phyloP scores from a whole-genome alignment of 2,888 invertebrate species.

The Ormyrus pomaceus region DNA sequence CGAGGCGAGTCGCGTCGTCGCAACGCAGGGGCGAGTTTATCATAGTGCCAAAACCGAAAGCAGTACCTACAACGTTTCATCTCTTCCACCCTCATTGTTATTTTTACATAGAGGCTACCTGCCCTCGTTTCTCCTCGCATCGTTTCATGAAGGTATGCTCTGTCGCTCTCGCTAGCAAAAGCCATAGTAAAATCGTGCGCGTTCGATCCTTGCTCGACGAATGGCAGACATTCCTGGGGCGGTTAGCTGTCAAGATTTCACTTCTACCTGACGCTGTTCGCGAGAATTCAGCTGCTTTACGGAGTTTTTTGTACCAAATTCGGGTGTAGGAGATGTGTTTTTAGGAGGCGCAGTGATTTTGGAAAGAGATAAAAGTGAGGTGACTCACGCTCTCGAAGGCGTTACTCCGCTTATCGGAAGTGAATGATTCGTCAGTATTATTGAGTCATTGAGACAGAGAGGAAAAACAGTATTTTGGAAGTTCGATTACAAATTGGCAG shows the following conservation, averaged over 20 bases:
- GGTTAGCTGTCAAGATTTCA: conserved; percentile 44
- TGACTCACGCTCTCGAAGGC: conserved; percentile 25
- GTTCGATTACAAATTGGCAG: too few relatives aligned
- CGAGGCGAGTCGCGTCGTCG: conserved; percentile 1
- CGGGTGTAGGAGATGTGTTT: too few relatives aligned
- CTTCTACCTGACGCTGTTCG: neutral
- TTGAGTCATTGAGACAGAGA: neutral
- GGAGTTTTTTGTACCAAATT: too few relatives aligned
- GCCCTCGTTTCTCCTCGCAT: neutral
- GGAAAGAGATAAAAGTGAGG: neutral
- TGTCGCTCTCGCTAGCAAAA: neutral
- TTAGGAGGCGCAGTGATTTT: too few relatives aligned
- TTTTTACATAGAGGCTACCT: conserved; percentile 4
- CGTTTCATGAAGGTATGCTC: conserved; percentile 51
- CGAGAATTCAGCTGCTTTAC: neutral
- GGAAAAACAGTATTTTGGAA: too few relatives aligned
- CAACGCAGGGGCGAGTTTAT: neutral
- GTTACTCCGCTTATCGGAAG: neutral
- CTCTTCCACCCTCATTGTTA: neutral
- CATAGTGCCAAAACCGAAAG: conserved; percentile 40
- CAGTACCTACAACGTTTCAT: neutral
- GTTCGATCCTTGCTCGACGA: conserved; percentile 38
- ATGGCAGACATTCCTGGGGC: conserved; percentile 48
- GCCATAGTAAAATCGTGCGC: neutral
- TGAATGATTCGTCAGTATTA: neutral